Evolutionary conservation across 2,797 vertebrate species (phyloP).

Genomic region (Craterocephalus amniculus): DNA sequence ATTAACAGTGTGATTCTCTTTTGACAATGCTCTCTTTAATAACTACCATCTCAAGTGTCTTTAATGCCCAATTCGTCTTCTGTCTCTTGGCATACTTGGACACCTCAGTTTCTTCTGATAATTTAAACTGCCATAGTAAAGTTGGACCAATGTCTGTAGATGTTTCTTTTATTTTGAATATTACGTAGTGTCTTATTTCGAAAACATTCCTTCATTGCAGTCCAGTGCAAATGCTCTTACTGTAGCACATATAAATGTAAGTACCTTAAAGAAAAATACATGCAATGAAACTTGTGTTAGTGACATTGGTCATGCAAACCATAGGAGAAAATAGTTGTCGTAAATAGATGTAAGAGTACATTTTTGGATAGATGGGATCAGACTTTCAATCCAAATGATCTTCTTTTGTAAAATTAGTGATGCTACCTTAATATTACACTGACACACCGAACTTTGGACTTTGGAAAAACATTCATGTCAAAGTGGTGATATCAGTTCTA

Average conservation of each 20-base stretch:
- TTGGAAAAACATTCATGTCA: conserved; percentile 55
- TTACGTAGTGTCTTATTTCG: conserved; percentile 90
- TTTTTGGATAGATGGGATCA: conserved; percentile 53
- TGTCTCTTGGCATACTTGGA: conserved; percentile 69
- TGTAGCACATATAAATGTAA: conserved; percentile 80
- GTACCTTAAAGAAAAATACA: conserved; percentile 68
- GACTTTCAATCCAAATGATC: conserved; percentile 50
- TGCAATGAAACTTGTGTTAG: conserved; percentile 51
- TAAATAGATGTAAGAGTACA: conserved; percentile 56
- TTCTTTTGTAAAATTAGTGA: conserved; percentile 39
- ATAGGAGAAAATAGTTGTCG: conserved; percentile 55
- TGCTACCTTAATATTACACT: conserved; percentile 55
- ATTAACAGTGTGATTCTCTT: conserved; percentile 46
- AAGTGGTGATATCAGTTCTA: conserved; percentile 43
- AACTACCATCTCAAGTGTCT: conserved; percentile 47
- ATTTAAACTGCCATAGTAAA: conserved; percentile 85
- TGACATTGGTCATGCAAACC: conserved; percentile 61
- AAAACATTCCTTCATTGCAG: conserved; percentile 89
- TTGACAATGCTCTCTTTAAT: conserved; percentile 34
- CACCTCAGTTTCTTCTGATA: conserved; percentile 60
- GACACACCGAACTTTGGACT: conserved; percentile 42
- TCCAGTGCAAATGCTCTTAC: conserved; percentile 83
- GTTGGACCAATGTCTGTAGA: conserved; percentile 87
- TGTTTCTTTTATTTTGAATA: conserved; percentile 74
- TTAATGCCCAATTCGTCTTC: conserved; percentile 21